phyloP scores from a whole-genome alignment of 2,113 vertebrate species.

The Zosterops lateralis region DNA sequence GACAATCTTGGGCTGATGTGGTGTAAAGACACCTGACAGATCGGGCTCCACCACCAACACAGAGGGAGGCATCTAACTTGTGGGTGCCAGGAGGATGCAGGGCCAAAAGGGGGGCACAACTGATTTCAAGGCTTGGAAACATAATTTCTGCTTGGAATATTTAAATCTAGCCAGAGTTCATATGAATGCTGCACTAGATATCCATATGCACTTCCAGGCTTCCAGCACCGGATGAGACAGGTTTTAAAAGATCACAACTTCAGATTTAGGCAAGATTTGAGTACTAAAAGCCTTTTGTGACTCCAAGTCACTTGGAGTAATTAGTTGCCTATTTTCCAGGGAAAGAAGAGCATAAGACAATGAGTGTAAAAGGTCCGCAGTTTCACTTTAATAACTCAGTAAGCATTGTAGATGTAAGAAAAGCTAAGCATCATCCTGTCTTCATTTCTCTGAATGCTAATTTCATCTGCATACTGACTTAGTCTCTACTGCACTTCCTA shows the following conservation, averaged over 20 bases:
- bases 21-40: not conserved
- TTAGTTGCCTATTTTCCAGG: not conserved
- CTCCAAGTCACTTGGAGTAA: not conserved
- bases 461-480: not conserved
- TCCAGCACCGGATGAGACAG: not conserved
- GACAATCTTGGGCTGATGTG: not conserved
- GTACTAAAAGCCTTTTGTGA: not conserved
- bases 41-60: accelerated
- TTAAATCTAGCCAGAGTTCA: not conserved
- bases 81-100: not conserved
- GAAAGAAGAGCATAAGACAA: not conserved
- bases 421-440: not conserved
- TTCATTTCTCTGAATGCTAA: not conserved
- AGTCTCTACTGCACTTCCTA: not conserved
- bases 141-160: not conserved
- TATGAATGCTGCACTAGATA: not conserved
- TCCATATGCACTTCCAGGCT: not conserved
- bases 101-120: not conserved
- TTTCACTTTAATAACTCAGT: not conserved
- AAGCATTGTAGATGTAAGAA: not conserved
- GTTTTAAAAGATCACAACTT: not conserved
- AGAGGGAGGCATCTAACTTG: not conserved
- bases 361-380: not conserved
- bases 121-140: not conserved
- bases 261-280: not conserved